Evolutionary conservation across 2,888 invertebrate species (phyloP).

Genomic region (Eucera pruinosa): DNA sequence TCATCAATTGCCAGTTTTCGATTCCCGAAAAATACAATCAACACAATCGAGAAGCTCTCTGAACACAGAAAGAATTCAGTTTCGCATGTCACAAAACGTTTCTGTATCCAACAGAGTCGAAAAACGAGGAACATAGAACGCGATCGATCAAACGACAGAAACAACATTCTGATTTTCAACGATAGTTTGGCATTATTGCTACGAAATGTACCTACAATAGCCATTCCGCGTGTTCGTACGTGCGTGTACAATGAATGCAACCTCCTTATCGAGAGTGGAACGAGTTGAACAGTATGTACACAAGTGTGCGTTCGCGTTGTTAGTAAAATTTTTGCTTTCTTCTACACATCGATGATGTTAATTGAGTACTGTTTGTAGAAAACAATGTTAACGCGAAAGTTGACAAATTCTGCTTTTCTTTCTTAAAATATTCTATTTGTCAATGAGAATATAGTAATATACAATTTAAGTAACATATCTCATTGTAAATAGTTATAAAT

Average conservation of each 20-base stretch:
- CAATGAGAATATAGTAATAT: too few species aligned
- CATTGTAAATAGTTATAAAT: too few species aligned
- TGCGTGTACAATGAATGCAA: conserved; percentile 43
- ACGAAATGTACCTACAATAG: conserved; percentile 12
- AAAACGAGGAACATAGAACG: background rate
- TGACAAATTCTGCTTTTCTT: too few species aligned
- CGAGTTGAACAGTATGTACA: background rate
- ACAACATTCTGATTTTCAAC: conserved; percentile 26
- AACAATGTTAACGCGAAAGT: too few species aligned
- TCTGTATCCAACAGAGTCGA: background rate
- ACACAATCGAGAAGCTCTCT: background rate
- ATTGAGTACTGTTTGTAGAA: too few species aligned
- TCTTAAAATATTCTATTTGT: too few species aligned
- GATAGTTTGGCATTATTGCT: conserved; percentile 24
- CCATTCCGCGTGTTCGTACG: conserved; percentile 35
- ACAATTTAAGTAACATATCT: too few species aligned
- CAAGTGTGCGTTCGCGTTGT: conserved; percentile 5
- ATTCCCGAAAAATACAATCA: background rate
- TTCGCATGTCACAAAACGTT: conserved; percentile 12
- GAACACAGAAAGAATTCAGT: background rate
- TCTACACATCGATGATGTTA: too few species aligned
- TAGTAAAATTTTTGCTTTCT: too few species aligned
- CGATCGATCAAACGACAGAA: conserved; percentile 16
- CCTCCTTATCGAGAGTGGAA: conserved; percentile 17
- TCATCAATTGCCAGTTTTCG: background rate